Evolutionary conservation across 1,140 invertebrate genomes (phyloP).

Genomic region (Trigoniulus corallinus): DNA sequence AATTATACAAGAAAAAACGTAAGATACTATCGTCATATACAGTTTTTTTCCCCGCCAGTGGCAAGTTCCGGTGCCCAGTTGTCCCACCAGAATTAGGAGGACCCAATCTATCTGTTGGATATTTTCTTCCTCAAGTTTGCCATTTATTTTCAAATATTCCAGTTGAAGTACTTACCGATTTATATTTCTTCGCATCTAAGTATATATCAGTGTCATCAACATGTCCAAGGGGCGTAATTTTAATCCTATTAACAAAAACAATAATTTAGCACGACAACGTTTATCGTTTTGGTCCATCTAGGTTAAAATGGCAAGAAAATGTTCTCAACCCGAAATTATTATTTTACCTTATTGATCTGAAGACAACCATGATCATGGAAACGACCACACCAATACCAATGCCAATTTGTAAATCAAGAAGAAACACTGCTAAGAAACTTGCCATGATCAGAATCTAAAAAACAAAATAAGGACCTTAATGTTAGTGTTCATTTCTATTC

Average conservation of each 20-base stretch:
- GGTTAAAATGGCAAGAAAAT: not conserved
- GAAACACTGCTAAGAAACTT: constrained; percentile 48
- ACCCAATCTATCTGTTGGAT: not conserved
- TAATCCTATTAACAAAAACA: too few species aligned
- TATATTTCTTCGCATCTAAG: constrained; percentile 46
- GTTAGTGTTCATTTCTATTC: not conserved
- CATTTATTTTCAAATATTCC: not conserved
- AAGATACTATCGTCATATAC: too few species aligned
- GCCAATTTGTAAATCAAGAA: constrained; percentile 72
- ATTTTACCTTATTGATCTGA: not conserved
- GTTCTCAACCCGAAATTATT: too few species aligned
- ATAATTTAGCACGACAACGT: not conserved
- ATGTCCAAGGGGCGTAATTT: constrained; percentile 39
- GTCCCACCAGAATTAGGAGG: too few species aligned
- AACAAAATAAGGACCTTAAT: not conserved
- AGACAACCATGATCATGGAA: not conserved
- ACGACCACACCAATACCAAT: constrained; percentile 46
- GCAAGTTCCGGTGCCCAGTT: too few species aligned
- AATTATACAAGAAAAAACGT: too few species aligned
- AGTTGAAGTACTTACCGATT: not conserved
- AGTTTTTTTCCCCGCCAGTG: too few species aligned
- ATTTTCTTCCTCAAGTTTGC: not conserved
- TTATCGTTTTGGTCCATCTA: not conserved
- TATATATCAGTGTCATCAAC: constrained; percentile 57
- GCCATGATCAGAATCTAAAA: not conserved